Evolutionary conservation across 2,797 vertebrate species (phyloP).

Genomic region (Hirundo rustica): DNA sequence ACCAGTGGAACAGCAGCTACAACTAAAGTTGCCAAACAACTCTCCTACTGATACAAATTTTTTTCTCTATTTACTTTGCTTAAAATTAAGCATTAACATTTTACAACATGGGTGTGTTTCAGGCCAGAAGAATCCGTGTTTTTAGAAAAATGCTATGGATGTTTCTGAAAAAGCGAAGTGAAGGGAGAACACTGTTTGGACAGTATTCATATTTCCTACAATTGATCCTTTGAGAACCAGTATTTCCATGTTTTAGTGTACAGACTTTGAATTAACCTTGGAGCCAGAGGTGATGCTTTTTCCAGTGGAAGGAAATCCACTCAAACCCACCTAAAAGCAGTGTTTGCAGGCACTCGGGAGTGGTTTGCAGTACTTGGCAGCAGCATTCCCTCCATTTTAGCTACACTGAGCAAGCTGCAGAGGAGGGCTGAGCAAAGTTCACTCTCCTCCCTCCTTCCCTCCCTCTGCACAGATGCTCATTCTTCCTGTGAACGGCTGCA

Average conservation of each 20-base stretch:
- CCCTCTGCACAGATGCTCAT: not conserved
- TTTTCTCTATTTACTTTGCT: not conserved
- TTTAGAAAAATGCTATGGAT: not conserved
- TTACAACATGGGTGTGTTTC: not conserved
- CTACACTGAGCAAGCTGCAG: not conserved
- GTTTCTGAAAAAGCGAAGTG: not conserved
- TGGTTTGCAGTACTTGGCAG: not conserved
- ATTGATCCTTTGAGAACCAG: not conserved
- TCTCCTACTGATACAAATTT: not conserved
- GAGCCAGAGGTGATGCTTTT: not conserved
- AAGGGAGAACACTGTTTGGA: not conserved
- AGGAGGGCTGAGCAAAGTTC: not conserved
- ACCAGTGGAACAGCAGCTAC: not conserved
- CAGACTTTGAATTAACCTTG: not conserved
- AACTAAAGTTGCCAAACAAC: not conserved
- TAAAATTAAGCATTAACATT: not conserved
- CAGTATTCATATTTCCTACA: not conserved
- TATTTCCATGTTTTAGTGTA: not conserved
- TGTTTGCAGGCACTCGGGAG: rapidly evolving
- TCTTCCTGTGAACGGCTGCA: not conserved
- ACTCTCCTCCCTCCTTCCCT: not conserved
- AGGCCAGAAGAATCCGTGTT: not conserved
- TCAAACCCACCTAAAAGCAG: not conserved
- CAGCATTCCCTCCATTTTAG: not conserved
- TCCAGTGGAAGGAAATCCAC: not conserved